A percentile compares a stretch with the other conserved stretches of the same genome.
Evolutionary conservation across 53 echinoderm and acorn worm species (phyloP).

Genomic region (Echinarachnius parma): DNA sequence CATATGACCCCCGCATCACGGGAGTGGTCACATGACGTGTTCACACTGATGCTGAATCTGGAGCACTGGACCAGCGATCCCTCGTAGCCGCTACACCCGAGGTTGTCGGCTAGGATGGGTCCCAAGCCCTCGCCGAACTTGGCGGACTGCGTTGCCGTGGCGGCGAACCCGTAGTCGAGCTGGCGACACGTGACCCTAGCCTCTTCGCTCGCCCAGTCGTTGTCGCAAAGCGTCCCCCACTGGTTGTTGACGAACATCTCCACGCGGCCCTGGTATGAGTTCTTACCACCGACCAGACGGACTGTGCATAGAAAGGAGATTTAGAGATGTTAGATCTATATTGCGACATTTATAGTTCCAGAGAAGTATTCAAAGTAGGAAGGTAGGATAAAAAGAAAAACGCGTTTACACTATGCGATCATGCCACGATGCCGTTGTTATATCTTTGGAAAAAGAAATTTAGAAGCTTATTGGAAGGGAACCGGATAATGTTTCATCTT

Average conservation of each 20-base stretch:
- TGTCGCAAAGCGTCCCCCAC: conserved; percentile 33
- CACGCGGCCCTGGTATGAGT: conserved; percentile 35
- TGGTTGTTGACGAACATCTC: conserved; percentile 31
- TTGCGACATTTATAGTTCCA: too few species aligned
- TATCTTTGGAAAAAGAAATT: too few species aligned
- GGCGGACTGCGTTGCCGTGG: conserved; percentile 1
- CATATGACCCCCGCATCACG: conserved; percentile 30
- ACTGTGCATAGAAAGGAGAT: conserved; percentile 17
- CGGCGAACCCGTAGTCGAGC: conserved; percentile 31
- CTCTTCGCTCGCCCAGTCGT: conserved; percentile 14
- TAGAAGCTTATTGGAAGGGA: too few species aligned
- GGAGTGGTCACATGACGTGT: conserved; percentile 7
- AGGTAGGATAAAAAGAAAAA: neutral
- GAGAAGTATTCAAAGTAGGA: too few species aligned
- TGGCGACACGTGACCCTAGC: conserved; percentile 41
- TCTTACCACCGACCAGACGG: conserved; percentile 27
- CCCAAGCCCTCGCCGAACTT: conserved; percentile 15
- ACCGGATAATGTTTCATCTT: too few species aligned
- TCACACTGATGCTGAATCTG: neutral
- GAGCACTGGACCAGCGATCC: conserved; percentile 25
- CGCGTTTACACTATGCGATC: too few species aligned
- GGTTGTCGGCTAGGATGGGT: conserved; percentile 12
- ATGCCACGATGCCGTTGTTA: too few species aligned
- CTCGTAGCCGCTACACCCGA: conserved; percentile 30
- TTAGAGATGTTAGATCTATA: too few species aligned